Evolutionary conservation across 1,140 invertebrate species (phyloP), one percentile per base, ranked within the genome.

Genomic region (Venustaconcha ellipsiformis): DNA sequence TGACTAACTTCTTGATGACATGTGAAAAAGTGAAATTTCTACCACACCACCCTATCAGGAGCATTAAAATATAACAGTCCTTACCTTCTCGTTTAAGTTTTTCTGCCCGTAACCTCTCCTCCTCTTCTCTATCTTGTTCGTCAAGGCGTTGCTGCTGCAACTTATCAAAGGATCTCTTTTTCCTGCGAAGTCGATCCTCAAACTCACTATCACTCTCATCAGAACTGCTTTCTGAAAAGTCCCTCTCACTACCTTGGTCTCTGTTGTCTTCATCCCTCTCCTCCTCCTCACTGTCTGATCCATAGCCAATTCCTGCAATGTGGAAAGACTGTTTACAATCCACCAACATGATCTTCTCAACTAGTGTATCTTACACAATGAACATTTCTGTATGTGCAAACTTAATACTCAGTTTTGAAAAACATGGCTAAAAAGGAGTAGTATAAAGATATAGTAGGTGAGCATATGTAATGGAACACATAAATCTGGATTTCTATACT

Each of bases 231-330:
- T 76, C 63, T n/a, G 71, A 67, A 2, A 67, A 67, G 15, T 69
- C 76, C 17, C 58, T 57, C 65, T 70, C 65, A 18, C 37, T 78
- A 65, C 62, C 70, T 55, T 79, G 62, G 1, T 76, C 74, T 13
- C 77, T 80, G 57, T 63, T 72, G 6, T 74, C 68, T 0, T 83
- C 83, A 67, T 72, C 78, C 62, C 71, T 67, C 1, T 76, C 75
- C n/a, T 82, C 81, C 14, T 77, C 75, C 15, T 81, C 81, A 82
- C 82, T 85, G 37, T 77, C 84, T 59, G 79, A 80, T 30, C 83
- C 87, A 80, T 87, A 88, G 56, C 87, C 87, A 72, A 84, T 67
- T 66, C 86, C 87, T 88, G 81, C 23, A 48, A 48, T 48, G 37
- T 48, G 80, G 72, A 26, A 74, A 70, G 60, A 69, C 63, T 72